phyloP scores from a whole-genome alignment of 2,113 vertebrate genomes.

The Psilopsiagon aymara region DNA sequence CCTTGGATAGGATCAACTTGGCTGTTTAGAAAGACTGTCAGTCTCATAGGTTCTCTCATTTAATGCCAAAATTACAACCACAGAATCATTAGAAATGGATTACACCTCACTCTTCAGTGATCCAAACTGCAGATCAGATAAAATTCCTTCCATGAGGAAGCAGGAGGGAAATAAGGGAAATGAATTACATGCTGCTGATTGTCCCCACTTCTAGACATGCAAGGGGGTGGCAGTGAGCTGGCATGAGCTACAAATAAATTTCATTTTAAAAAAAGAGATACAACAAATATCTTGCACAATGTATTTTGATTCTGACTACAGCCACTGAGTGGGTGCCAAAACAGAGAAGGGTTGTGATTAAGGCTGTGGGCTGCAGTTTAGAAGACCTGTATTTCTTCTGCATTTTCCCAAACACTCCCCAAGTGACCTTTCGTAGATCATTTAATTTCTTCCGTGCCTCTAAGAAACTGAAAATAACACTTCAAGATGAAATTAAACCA shows the following conservation, averaged over 20 bases:
- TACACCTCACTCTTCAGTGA: not conserved
- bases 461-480: slow-evolving; percentile 49
- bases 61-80: not conserved
- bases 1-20: not conserved
- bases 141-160: not conserved
- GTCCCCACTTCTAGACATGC: not conserved
- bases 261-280: not conserved
- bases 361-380: not conserved
- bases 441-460: slow-evolving; percentile 1
- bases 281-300: not conserved
- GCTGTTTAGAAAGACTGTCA: not conserved
- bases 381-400: slow-evolving; percentile 19
- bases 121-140: not conserved
- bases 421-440: slow-evolving; percentile 44
- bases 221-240: not conserved
- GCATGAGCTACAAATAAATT: not conserved
- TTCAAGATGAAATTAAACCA: slow-evolving; percentile 53
- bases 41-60: not conserved
- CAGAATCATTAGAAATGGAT: not conserved
- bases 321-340: not conserved
- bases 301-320: not conserved
- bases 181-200: not conserved
- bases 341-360: slow-evolving; percentile 8
- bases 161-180: not conserved
- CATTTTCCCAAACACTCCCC: slow-evolving; percentile 21